These are phyloP conservation scores for Thalpophila matura DNA, from an alignment of 2,888 invertebrate genomes.

Conservation along the genomic window DNA sequence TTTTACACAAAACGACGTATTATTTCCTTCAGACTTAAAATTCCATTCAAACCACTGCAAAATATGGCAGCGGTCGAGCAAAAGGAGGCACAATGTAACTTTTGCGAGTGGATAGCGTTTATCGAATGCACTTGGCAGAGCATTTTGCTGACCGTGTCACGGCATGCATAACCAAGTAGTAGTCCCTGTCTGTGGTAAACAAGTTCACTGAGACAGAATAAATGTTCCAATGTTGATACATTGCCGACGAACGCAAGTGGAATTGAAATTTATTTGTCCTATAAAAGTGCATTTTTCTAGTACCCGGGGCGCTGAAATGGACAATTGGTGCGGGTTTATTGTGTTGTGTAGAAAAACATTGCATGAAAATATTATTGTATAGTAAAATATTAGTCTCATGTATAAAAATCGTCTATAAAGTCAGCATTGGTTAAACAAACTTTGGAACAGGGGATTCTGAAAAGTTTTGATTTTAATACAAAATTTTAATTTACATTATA, in stretches of 20 bases:
- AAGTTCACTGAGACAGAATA: conserved; percentile 79
- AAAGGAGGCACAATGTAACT: conserved; percentile 68
- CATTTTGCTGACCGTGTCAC: conserved; percentile 75
- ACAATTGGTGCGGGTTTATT: conserved; percentile 28
- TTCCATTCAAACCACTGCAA: conserved; percentile 36
- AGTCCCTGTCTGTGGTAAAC: conserved; percentile 70
- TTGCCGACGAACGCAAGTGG: conserved; percentile 60
- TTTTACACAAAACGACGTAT: conserved; percentile 2
- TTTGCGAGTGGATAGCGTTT: conserved; percentile 74
- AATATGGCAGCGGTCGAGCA: conserved; percentile 42
- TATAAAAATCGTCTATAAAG: too few relatives aligned
- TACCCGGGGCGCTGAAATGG: conserved; percentile 31
- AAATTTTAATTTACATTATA: too few relatives aligned
- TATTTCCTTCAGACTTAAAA: conserved; percentile 38
- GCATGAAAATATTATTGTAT: conserved; percentile 11
- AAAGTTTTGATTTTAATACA: too few relatives aligned
- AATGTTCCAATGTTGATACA: conserved; percentile 73
- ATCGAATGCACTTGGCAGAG: conserved; percentile 78
- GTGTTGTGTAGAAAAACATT: conserved; percentile 20
- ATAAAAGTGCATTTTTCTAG: conserved; percentile 59
- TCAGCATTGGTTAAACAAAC: too few relatives aligned
- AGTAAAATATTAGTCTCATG: too few relatives aligned
- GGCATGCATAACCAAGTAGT: conserved; percentile 80
- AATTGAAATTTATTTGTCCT: conserved; percentile 62
- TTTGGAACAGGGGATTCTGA: too few relatives aligned